phyloP scores from a whole-genome alignment of 2,888 invertebrate genomes.

The Bombylius discolor region DNA sequence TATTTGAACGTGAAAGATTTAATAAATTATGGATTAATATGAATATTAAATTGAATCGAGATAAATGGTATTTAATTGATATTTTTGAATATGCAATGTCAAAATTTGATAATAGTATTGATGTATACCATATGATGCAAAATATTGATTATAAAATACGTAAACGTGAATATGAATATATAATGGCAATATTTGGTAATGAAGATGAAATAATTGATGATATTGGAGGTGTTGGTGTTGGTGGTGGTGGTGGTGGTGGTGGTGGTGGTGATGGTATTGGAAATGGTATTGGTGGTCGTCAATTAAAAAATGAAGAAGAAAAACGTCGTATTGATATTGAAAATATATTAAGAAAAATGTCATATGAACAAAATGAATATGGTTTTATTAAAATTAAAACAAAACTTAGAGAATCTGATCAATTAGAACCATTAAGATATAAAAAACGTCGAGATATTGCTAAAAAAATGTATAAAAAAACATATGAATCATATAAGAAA shows the following conservation, averaged over 20 bases:
- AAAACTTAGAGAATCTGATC: conserved; percentile 21
- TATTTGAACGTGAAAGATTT: conserved; percentile 28
- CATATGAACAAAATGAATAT: conserved; percentile 25
- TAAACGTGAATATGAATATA: not conserved
- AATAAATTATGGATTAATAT: conserved; percentile 30
- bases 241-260: no score
- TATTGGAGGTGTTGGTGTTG: not conserved
- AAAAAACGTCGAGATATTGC: conserved; percentile 25
- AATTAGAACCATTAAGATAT: conserved; percentile 31
- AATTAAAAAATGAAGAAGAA: conserved; percentile 19
- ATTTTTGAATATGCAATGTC: conserved; percentile 30
- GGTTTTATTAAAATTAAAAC: conserved; percentile 28
- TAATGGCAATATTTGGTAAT: not conserved
- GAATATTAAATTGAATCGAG: conserved; percentile 28
- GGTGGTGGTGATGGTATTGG: not conserved
- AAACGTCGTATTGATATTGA: conserved; percentile 29
- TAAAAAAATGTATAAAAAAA: conserved; percentile 24
- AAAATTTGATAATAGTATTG: conserved; percentile 31
- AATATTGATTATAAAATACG: conserved; percentile 5
- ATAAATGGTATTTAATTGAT: conserved; percentile 32
- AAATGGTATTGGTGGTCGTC: not conserved
- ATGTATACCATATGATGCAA: conserved; percentile 25
- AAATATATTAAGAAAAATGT: conserved; percentile 26
- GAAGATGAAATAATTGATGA: not conserved
- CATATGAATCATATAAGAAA: conserved; percentile 28